A percentile compares a stretch with the other conserved stretches of the same genome.
These are phyloP conservation scores for Nipponia nippon DNA, from an alignment of 2,113 vertebrate species.

Conservation along the genomic window DNA sequence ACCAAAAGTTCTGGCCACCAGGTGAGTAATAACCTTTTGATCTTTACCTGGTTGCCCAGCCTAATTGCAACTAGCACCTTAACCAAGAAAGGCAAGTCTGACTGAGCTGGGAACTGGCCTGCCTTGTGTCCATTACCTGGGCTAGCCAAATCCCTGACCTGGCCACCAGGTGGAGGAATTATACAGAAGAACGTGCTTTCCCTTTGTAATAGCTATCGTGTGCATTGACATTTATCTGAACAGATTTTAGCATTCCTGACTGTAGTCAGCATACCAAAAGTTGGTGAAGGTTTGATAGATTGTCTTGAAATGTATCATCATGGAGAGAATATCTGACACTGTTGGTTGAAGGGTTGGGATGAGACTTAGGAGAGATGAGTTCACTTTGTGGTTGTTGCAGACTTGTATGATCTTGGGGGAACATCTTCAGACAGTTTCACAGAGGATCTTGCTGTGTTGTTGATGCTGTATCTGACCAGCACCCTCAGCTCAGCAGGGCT, in stretches of 20 bases:
- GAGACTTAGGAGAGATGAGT: background rate
- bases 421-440: background rate
- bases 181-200: background rate
- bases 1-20: fast-evolving
- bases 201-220: fast-evolving
- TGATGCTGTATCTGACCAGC: background rate
- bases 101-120: background rate
- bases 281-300: background rate
- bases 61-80: background rate
- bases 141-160: constrained; percentile 39
- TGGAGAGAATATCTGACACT: background rate
- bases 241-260: background rate
- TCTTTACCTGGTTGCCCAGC: background rate
- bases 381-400: background rate
- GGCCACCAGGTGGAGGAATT: constrained; percentile 56
- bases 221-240: background rate
- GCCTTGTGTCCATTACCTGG: background rate
- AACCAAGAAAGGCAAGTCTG: background rate
- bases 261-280: background rate
- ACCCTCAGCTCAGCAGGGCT: background rate
- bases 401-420: background rate
- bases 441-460: background rate
- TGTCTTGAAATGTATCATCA: background rate
- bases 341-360: background rate
- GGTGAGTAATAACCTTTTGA: background rate